These are phyloP conservation scores for Naso thynnoides DNA, from an alignment of 2,797 vertebrate genomes.

Conservation along the genomic window DNA sequence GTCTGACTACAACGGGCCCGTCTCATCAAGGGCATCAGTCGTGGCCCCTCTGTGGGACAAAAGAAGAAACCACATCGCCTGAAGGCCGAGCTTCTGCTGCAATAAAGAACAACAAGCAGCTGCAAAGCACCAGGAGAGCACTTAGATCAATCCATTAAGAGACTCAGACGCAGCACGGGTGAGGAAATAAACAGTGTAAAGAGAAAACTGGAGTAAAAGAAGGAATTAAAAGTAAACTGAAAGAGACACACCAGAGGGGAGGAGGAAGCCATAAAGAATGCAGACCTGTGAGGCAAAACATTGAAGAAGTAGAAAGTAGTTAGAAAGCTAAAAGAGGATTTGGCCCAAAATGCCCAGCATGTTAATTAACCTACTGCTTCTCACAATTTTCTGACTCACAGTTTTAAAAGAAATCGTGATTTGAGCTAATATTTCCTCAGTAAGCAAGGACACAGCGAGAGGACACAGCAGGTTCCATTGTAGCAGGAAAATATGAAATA, in stretches of 20 bases:
- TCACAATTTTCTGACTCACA: constrained; percentile 7
- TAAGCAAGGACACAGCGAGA: constrained; percentile 48
- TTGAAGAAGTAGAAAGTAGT: constrained; percentile 12
- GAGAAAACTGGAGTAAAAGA: constrained; percentile 53
- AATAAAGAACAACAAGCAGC: constrained; percentile 76
- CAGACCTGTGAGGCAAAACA: constrained; percentile 34
- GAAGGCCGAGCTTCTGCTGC: constrained; percentile 61
- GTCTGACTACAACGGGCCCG: constrained; percentile 53
- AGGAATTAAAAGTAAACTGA: constrained; percentile 67
- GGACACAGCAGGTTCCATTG: constrained; percentile 25
- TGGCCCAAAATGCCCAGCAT: constrained; percentile 8
- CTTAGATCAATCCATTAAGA: constrained; percentile 77
- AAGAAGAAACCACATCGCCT: constrained; percentile 38
- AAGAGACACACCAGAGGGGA: constrained; percentile 43
- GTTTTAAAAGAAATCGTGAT: constrained; percentile 32
- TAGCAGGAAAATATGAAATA: constrained; percentile 47
- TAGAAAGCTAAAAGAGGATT: constrained; percentile 1
- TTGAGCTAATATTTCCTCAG: constrained; percentile 22
- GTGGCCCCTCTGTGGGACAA: constrained; percentile 50
- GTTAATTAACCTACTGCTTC: constrained; percentile 18
- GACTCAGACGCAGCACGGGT: constrained; percentile 57
- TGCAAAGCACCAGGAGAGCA: constrained; percentile 71
- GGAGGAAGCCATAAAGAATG: constrained; percentile 39
- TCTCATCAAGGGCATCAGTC: constrained; percentile 69
- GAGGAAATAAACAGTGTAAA: constrained; percentile 61